Percentiles rank a stretch among this genome's conserved stretches.
These are phyloP conservation scores for Gambusia affinis DNA, from an alignment of 2,113 vertebrate species.

Conservation along the genomic window DNA sequence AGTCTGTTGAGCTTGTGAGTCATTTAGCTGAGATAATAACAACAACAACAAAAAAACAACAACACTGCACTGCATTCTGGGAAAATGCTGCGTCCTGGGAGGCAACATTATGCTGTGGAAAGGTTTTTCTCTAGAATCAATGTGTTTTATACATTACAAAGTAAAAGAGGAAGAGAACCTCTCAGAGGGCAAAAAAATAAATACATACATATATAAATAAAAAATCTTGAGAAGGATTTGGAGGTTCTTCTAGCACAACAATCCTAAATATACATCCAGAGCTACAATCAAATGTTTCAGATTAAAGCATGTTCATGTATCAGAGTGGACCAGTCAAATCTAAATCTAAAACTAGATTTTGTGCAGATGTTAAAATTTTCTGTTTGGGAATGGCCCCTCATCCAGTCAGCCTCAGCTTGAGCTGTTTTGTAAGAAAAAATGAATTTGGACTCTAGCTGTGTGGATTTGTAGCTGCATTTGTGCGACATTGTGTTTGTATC, in stretches of 20 bases:
- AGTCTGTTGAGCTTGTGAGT: neutral
- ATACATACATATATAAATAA: too few species aligned
- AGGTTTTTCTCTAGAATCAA: neutral
- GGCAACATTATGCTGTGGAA: neutral
- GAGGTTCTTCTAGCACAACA: neutral
- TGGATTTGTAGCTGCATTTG: neutral
- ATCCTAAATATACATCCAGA: neutral
- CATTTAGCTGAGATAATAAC: neutral
- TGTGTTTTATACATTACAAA: neutral
- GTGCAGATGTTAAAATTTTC: neutral
- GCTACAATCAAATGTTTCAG: too few species aligned
- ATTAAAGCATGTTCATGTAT: too few species aligned
- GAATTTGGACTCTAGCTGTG: neutral
- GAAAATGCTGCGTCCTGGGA: neutral
- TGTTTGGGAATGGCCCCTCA: too few species aligned
- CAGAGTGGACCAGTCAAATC: neutral
- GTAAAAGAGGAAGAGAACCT: neutral
- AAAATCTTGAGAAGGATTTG: neutral
- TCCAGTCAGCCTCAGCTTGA: neutral
- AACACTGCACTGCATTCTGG: neutral
- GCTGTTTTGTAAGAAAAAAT: neutral
- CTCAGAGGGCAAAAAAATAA: neutral
- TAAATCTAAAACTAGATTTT: neutral
- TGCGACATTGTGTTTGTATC: neutral
- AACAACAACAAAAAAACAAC: neutral